These are phyloP conservation scores for Heterotis niloticus DNA, from an alignment of 2,113 vertebrate species.

Conservation along the genomic window DNA sequence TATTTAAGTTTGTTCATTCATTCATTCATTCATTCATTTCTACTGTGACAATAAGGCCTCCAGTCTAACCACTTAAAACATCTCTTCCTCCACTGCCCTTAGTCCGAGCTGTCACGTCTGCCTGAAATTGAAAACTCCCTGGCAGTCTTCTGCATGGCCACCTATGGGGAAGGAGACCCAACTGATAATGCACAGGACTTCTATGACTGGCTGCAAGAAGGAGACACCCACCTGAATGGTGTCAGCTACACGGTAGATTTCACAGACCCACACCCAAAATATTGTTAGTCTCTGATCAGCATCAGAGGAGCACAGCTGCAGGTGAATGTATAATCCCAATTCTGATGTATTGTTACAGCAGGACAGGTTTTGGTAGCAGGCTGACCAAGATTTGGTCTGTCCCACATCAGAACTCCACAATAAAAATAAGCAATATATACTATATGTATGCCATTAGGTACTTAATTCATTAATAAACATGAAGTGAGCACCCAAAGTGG, in stretches of 20 bases:
- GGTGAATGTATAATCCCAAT: too few species aligned
- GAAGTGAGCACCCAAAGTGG: too few species aligned
- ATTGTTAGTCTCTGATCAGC: too few species aligned
- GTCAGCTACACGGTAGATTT: slow-evolving; percentile 83
- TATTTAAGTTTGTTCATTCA: neutral
- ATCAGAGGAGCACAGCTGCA: too few species aligned
- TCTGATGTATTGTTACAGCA: too few species aligned
- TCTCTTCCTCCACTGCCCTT: neutral
- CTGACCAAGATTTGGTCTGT: neutral
- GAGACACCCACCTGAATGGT: slow-evolving; percentile 73
- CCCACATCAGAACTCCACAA: neutral
- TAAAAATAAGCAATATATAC: too few species aligned
- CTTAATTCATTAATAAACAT: too few species aligned
- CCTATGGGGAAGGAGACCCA: slow-evolving; percentile 92
- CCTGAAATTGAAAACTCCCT: slow-evolving; percentile 84
- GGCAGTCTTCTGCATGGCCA: slow-evolving; percentile 95
- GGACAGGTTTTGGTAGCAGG: too few species aligned
- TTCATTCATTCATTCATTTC: too few species aligned
- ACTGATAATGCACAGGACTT: slow-evolving; percentile 97
- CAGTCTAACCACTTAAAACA: neutral
- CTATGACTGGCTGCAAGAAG: slow-evolving; percentile 94
- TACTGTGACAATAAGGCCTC: neutral
- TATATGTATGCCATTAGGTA: too few species aligned
- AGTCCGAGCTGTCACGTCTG: slow-evolving; percentile 84
- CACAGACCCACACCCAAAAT: neutral